Percentiles rank a stretch among this genome's conserved stretches.
Evolutionary conservation across 37 sponge, comb jelly and placozoan genomes (phyloP).

Genomic region (Spongilla lacustris): DNA sequence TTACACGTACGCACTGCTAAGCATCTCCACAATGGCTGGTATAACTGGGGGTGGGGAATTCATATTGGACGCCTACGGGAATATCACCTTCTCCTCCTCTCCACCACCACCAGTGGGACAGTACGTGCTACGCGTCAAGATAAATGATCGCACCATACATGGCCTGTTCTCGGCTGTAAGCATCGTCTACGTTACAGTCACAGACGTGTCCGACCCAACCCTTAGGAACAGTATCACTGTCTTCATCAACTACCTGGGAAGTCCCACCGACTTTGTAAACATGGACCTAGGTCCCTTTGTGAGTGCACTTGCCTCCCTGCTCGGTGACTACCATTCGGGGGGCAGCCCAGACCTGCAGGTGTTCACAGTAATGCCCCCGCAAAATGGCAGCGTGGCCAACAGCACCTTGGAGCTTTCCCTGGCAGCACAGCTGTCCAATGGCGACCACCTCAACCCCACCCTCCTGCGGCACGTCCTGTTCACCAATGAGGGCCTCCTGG

Average conservation of each 20-base stretch:
- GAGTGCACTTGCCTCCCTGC: neutral
- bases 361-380: constrained; percentile 2
- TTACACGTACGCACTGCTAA: constrained; percentile 23
- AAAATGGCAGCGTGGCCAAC: neutral
- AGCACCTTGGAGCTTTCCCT: constrained; percentile 28
- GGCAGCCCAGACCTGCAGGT: neutral
- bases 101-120: constrained; percentile 26
- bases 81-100: constrained; percentile 5
- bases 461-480: constrained; percentile 63
- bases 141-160: constrained; percentile 26
- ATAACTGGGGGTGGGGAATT: neutral
- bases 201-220: neutral
- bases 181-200: constrained; percentile 4
- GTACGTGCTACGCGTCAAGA: constrained; percentile 26
- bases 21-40: neutral
- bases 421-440: constrained; percentile 2
- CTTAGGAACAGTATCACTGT: constrained; percentile 34
- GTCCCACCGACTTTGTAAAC: constrained; percentile 30
- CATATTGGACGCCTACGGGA: constrained; percentile 2
- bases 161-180: constrained; percentile 5
- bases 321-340: neutral
- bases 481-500: neutral
- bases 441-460: constrained; percentile 22
- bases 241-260: constrained; percentile 4
- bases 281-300: constrained; percentile 6